Percentiles rank a stretch among this genome's conserved stretches.
phyloP scores from a whole-genome alignment of 2,797 vertebrate genomes.

The Ibycter americanus region DNA sequence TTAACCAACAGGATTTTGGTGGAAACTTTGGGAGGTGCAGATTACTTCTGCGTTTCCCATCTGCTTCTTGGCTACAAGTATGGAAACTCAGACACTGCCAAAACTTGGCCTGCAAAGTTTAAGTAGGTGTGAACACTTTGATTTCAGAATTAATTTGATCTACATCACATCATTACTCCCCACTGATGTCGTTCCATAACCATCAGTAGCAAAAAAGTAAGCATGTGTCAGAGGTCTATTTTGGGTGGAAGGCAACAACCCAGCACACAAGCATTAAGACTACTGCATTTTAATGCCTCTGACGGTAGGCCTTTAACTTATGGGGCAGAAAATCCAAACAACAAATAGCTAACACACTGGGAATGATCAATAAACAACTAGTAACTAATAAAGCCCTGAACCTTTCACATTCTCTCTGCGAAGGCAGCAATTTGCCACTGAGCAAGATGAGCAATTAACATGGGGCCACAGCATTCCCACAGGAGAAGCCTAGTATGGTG shows the following conservation, averaged over 20 bases:
- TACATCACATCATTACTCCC: neutral
- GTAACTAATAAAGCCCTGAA: constrained; percentile 37
- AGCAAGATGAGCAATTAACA: constrained; percentile 33
- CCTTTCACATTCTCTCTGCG: neutral
- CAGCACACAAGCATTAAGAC: neutral
- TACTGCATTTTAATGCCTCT: neutral
- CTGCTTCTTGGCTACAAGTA: neutral
- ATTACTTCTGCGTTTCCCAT: neutral
- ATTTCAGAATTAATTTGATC: constrained; percentile 52
- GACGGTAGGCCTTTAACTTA: neutral
- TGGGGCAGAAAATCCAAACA: neutral
- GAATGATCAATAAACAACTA: constrained; percentile 46
- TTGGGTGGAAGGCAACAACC: neutral
- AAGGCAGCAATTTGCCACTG: neutral
- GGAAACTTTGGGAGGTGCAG: neutral
- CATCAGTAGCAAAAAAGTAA: neutral
- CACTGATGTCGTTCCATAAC: neutral
- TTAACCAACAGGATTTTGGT: neutral
- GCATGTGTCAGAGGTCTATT: neutral
- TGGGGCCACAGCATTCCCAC: neutral
- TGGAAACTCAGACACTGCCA: neutral
- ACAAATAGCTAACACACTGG: constrained; percentile 3
- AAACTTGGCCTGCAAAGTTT: neutral
- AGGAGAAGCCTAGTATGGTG: neutral
- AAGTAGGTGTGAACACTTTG: constrained; percentile 28